Base-by-base conservation (phyloP, 2,797 vertebrate species). In the Trichosurus vulpecula region DNA sequence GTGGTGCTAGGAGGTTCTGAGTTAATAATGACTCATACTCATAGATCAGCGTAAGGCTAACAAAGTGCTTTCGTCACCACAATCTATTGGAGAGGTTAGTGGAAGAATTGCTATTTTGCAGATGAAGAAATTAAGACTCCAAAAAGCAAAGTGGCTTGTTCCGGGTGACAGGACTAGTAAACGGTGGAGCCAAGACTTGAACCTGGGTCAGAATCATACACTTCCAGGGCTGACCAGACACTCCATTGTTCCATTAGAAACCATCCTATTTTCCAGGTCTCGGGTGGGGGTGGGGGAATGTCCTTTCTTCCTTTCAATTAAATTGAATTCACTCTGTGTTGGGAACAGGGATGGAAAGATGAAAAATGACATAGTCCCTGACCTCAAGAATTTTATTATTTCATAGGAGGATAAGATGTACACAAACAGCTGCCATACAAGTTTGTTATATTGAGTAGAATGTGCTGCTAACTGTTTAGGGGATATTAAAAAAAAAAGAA, bases 211-310 rank as follows among this genome's bases (percentile, higher is more conserved):
- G 74, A 87, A 47, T 10, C 41, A 87, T 22, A 87, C 3, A 27
- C 22, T 87, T 87, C 25, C 1, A 51, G 41, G 8, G 9, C 25
- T 87, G 25, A 87, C 74, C 41, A 27, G 3, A 41, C 35, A 74
- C 35, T 74, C 35, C 61, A 74, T 74, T 74, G 16, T 87, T 87
- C 74, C 74, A 87, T 87, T 47, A 27, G 41, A 27, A 87, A 51
- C 9, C 25, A 22, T 81, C 22, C n/a, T 25, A 47, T 41, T 74
- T 74, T 35, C 4, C 19, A 14, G 61, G 31, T 13, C 12, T 31
- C 0, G 6, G 16, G 61, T 2, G 1, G 14, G 11, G 61, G 5
- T 1, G 19, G 13, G 3, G 6, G 35, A 13, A 74, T 19, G n/a
- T 22, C n/a, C 19, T 66, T 74, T 41, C 6, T 5, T 74, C 66